A percentile compares a stretch with the other conserved stretches of the same genome.
phyloP scores from a whole-genome alignment of 2,113 vertebrate species.

The Plecturocebus donacophilus region DNA sequence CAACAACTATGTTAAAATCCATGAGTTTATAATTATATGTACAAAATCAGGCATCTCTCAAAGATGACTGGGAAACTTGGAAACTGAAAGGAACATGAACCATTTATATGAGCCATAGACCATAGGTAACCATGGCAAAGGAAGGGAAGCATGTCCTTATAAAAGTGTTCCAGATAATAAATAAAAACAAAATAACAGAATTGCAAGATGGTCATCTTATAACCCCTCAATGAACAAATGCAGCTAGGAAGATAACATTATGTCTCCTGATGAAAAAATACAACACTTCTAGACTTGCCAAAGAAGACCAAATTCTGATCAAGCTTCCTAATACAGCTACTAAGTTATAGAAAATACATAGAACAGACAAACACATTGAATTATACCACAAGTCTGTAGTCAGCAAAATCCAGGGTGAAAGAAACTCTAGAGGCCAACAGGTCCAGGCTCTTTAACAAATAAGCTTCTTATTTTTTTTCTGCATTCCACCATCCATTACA shows the following conservation, averaged over 20 bases:
- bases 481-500: too few relatives aligned
- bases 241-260: background rate
- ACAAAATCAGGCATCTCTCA: background rate
- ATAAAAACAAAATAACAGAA: background rate
- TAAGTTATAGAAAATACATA: background rate
- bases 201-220: background rate
- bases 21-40: background rate
- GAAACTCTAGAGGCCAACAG: background rate
- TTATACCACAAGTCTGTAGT: background rate
- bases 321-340: background rate
- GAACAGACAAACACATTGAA: background rate
- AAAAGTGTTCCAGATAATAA: background rate
- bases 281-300: background rate
- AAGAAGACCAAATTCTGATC: background rate
- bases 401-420: background rate
- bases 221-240: background rate
- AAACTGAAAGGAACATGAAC: background rate
- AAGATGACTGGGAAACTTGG: background rate
- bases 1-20: background rate
- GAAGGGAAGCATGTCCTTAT: background rate
- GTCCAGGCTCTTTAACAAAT: background rate
- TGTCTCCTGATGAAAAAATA: background rate
- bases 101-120: background rate
- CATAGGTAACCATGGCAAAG: background rate
- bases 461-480: too few relatives aligned